These are phyloP conservation scores for Athalia rosae DNA, from an alignment of 2,888 invertebrate species.

Conservation along the genomic window DNA sequence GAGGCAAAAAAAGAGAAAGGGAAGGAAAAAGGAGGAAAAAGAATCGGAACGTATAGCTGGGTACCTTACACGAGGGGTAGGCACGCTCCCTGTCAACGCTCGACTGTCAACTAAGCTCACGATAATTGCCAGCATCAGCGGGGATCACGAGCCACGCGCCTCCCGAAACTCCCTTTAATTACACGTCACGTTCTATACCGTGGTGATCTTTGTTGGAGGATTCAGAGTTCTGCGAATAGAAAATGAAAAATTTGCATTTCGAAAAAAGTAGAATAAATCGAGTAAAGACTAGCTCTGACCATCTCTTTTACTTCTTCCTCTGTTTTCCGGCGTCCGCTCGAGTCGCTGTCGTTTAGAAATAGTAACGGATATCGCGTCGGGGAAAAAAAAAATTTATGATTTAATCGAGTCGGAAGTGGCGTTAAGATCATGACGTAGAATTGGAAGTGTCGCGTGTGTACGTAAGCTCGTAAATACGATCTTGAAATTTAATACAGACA, in stretches of 20 bases:
- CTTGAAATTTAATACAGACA: slow-evolving; percentile 24
- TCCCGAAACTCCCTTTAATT: slow-evolving; percentile 68
- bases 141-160: slow-evolving; percentile 69
- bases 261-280: no score
- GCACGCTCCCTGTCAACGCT: slow-evolving; percentile 46
- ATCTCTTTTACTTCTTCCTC: no score
- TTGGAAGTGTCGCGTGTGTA: no score
- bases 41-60: background rate
- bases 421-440: no score
- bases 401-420: background rate
- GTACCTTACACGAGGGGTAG: slow-evolving; percentile 12
- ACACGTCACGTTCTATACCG: slow-evolving; percentile 66
- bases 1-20: slow-evolving; percentile 6
- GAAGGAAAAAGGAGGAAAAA: background rate
- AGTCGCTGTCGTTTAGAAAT: no score
- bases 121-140: slow-evolving; percentile 72
- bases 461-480: background rate
- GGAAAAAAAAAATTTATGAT: background rate
- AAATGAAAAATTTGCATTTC: no score
- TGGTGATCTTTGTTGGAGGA: slow-evolving; percentile 58
- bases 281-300: no score
- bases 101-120: slow-evolving; percentile 66
- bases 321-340: no score
- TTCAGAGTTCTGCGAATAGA: no score
- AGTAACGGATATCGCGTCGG: background rate